Evolutionary conservation across 1,140 invertebrate genomes (phyloP).

Genomic region (Polypedilum pembai): DNA sequence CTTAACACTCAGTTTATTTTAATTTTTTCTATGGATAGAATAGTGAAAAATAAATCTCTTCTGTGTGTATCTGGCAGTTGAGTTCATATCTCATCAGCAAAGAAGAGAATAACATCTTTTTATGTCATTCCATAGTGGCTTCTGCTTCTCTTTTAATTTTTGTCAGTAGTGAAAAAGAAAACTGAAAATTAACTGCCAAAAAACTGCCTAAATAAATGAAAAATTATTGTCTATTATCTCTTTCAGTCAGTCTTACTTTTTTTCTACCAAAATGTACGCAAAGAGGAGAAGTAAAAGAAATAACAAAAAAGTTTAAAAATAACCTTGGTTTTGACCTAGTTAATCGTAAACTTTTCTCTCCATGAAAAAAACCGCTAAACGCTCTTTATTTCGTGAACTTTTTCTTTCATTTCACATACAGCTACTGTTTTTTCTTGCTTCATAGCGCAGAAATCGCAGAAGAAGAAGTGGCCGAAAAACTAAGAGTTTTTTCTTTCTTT

Average conservation of each 20-base stretch:
- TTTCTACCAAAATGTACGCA: not conserved
- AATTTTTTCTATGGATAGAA: too few relatives aligned
- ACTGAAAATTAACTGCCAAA: not conserved
- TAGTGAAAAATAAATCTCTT: too few relatives aligned
- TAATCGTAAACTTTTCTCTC: conserved; percentile 10
- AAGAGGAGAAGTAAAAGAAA: too few relatives aligned
- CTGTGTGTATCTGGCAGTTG: too few relatives aligned
- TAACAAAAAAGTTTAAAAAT: conserved; percentile 20
- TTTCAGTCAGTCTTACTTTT: not conserved
- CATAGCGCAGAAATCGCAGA: not conserved
- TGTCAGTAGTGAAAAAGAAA: not conserved
- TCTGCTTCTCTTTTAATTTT: too few relatives aligned
- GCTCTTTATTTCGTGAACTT: conserved; percentile 15
- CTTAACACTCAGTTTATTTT: too few relatives aligned
- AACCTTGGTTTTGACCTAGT: conserved; percentile 23
- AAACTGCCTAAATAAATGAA: not conserved
- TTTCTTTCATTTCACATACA: conserved; percentile 22
- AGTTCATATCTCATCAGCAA: too few relatives aligned
- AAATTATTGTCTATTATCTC: not conserved
- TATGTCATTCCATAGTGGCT: too few relatives aligned
- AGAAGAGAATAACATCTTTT: too few relatives aligned
- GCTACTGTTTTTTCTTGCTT: not conserved
- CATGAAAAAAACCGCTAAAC: conserved; percentile 3
- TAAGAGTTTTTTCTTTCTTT: conserved; percentile 5
- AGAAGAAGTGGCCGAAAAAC: not conserved